Conservation (phyloP, 2,888 invertebrate species). For the Heliconius sara region DNA sequence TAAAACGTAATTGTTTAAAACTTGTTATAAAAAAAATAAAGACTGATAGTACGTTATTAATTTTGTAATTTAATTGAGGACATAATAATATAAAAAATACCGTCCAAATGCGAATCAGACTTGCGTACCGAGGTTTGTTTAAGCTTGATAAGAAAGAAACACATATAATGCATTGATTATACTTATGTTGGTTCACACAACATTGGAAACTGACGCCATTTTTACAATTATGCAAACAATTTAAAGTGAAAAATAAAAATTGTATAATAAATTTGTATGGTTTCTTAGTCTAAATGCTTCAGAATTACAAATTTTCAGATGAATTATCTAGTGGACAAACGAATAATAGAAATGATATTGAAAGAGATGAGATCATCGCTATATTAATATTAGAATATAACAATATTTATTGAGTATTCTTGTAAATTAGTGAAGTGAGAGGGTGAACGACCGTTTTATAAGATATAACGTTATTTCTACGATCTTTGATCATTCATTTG, state of each 20-base stretch:
- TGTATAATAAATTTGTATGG: neutral
- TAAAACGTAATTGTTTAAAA: neutral
- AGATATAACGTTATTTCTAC: constrained; percentile 60
- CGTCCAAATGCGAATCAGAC: too few species aligned
- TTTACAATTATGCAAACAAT: neutral
- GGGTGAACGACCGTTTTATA: constrained; percentile 60
- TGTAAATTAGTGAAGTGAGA: constrained; percentile 51
- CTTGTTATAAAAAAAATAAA: neutral
- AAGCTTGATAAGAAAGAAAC: too few species aligned
- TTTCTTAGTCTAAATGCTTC: neutral
- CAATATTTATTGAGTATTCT: constrained; percentile 59
- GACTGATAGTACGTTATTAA: neutral
- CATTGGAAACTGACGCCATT: too few species aligned
- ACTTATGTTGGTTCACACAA: too few species aligned
- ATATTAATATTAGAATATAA: constrained; percentile 44
- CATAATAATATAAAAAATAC: neutral
- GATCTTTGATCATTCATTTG: constrained; percentile 57
- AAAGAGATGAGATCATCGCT: constrained; percentile 47
- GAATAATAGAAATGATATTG: constrained; percentile 12
- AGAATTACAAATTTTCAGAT: neutral
- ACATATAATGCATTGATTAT: too few species aligned
- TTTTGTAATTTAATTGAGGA: neutral
- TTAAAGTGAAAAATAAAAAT: neutral
- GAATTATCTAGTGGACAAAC: neutral
- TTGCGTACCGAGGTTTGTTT: too few species aligned